Conservation (phyloP, 2,888 invertebrate species). For the Lepidochitona cinerea region DNA sequence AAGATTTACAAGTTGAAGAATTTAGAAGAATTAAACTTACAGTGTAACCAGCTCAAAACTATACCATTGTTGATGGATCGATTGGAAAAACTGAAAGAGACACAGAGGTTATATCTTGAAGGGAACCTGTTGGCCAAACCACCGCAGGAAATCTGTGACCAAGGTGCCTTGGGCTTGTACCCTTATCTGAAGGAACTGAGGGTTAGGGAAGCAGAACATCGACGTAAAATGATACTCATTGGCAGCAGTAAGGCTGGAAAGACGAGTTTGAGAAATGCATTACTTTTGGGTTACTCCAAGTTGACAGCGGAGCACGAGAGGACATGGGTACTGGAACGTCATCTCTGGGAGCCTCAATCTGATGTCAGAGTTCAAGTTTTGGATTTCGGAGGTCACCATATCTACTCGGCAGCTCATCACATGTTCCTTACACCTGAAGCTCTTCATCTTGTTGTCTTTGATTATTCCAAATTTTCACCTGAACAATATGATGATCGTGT, state of each 20-base stretch:
- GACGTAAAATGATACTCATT: slow-evolving; percentile 59
- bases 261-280: slow-evolving; percentile 57
- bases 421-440: slow-evolving; percentile 63
- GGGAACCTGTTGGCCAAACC: slow-evolving; percentile 50
- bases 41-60: slow-evolving; percentile 45
- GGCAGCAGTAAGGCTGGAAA: slow-evolving; percentile 62
- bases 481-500: slow-evolving; percentile 47
- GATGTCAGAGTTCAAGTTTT: slow-evolving; percentile 55
- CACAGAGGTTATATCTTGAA: slow-evolving; percentile 43
- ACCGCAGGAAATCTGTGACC: slow-evolving; percentile 55
- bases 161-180: slow-evolving; percentile 47
- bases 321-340: slow-evolving; percentile 63
- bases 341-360: slow-evolving; percentile 62
- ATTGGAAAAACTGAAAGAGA: slow-evolving; percentile 41
- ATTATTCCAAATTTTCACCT: slow-evolving; percentile 43
- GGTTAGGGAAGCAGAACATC: slow-evolving; percentile 55
- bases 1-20: slow-evolving; percentile 46
- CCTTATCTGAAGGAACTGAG: slow-evolving; percentile 52
- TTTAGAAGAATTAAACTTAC: slow-evolving; percentile 46
- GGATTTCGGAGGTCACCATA: slow-evolving; percentile 64
- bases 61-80: slow-evolving; percentile 56
- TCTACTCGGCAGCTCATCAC: slow-evolving; percentile 65
- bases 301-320: slow-evolving; percentile 57
- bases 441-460: slow-evolving; percentile 59
- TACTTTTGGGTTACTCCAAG: slow-evolving; percentile 51